Conservation (phyloP, 2,888 invertebrate species). For the Pseudococcus viburni region DNA sequence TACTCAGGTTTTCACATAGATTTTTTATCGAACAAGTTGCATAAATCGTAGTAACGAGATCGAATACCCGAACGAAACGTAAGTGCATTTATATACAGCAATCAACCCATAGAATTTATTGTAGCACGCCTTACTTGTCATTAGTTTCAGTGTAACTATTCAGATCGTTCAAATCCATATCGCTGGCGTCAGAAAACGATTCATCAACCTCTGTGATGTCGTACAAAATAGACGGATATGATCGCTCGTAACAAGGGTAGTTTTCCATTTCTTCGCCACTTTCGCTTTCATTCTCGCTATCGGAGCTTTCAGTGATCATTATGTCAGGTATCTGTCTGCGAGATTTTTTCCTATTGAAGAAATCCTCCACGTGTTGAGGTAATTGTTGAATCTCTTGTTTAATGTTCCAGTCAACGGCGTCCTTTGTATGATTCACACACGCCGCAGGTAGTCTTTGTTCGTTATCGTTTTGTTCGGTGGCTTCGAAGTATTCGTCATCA, state of each 20-base stretch:
- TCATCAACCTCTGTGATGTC: slow-evolving; percentile 66
- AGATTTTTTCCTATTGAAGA: slow-evolving; percentile 25
- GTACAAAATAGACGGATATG: slow-evolving; percentile 56
- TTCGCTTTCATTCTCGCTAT: slow-evolving; percentile 61
- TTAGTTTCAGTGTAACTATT: slow-evolving; percentile 32
- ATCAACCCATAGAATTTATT: neutral
- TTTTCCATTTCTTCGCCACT: slow-evolving; percentile 41
- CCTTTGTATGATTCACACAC: neutral
- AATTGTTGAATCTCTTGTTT: slow-evolving; percentile 45
- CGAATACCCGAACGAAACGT: too few species aligned
- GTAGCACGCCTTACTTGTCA: slow-evolving; percentile 50
- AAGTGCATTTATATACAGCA: slow-evolving; percentile 2
- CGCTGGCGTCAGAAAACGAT: slow-evolving; percentile 65
- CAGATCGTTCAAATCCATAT: slow-evolving; percentile 57
- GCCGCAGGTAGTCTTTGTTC: neutral
- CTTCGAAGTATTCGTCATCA: slow-evolving; percentile 57
- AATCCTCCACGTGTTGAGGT: slow-evolving; percentile 35
- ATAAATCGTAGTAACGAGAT: too few species aligned
- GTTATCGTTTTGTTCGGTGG: slow-evolving; percentile 7
- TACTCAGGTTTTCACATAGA: too few species aligned
- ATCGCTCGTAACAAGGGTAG: slow-evolving; percentile 11
- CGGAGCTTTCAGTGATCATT: slow-evolving; percentile 62
- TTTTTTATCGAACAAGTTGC: too few species aligned
- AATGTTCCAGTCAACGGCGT: neutral
- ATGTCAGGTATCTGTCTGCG: slow-evolving; percentile 56